Percentiles rank a stretch among this genome's conserved stretches.
Evolutionary conservation across 2,797 vertebrate species (phyloP).

Genomic region (Eulemur rubriventer): DNA sequence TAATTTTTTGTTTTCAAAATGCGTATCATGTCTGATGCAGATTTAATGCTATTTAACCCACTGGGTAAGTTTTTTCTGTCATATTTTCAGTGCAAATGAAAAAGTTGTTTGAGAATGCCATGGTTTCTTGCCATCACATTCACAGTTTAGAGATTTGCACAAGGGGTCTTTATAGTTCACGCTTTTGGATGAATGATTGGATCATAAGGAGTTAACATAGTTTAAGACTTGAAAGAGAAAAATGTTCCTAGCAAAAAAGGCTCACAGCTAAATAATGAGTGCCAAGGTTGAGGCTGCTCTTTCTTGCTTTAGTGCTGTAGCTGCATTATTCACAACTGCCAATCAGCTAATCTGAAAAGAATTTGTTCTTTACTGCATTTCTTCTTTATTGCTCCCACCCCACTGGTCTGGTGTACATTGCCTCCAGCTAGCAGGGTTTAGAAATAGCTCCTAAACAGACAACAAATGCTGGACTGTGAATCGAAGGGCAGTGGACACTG

Average conservation of each 20-base stretch:
- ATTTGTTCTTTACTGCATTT: conserved; percentile 80
- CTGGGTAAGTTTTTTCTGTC: background rate
- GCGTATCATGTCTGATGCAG: background rate
- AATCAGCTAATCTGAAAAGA: conserved; percentile 84
- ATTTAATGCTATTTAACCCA: background rate
- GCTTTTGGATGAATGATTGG: conserved; percentile 43
- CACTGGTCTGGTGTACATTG: conserved; percentile 58
- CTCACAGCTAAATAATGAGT: conserved; percentile 77
- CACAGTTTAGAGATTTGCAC: background rate
- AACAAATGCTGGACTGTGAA: conserved; percentile 68
- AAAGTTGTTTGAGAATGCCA: background rate
- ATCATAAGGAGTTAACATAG: conserved; percentile 60
- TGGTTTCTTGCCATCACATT: background rate
- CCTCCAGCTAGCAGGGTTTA: conserved; percentile 73
- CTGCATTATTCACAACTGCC: conserved; percentile 79
- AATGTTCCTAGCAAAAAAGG: conserved; percentile 66
- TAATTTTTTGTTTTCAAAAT: background rate
- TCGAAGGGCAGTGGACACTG: conserved; percentile 63
- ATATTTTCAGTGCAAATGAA: background rate
- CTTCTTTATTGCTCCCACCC: conserved; percentile 74
- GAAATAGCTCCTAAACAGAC: conserved; percentile 80
- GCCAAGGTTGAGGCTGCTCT: conserved; percentile 64
- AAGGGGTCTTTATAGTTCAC: conserved; percentile 25
- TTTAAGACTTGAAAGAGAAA: conserved; percentile 73
- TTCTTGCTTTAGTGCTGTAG: conserved; percentile 66